Conservation (phyloP, 1,140 invertebrate species). For the Oryzaephilus surinamensis region DNA sequence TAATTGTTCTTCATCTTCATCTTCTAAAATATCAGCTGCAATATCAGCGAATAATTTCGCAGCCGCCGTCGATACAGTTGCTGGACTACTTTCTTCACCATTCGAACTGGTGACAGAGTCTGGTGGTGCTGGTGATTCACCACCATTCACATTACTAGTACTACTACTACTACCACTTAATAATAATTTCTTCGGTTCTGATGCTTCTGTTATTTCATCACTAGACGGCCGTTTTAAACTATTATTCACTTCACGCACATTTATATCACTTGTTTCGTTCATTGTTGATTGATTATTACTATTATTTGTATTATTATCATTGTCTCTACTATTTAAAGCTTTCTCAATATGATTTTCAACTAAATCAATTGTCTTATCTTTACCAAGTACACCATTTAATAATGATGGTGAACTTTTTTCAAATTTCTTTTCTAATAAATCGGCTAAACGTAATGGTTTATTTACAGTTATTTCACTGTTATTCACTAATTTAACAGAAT, state of each 20-base stretch:
- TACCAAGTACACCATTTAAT: constrained; percentile 47
- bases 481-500: constrained; percentile 36
- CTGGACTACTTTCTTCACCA: constrained; percentile 40
- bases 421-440: constrained; percentile 55
- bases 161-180: no score
- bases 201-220: constrained; percentile 33
- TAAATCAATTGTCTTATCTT: constrained; percentile 50
- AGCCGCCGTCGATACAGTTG: constrained; percentile 55
- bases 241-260: constrained; percentile 10
- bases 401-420: constrained; percentile 45
- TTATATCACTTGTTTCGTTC: constrained; percentile 21
- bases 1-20: constrained; percentile 51
- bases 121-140: constrained; percentile 36
- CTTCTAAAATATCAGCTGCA: constrained; percentile 58
- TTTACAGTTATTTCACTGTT: constrained; percentile 29
- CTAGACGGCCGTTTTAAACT: constrained; percentile 36
- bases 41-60: constrained; percentile 60
- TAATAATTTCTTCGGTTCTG: constrained; percentile 40
- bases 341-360: constrained; percentile 51
- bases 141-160: constrained; percentile 39
- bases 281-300: constrained; percentile 25
- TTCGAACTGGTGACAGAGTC: constrained; percentile 40
- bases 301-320: constrained; percentile 26
- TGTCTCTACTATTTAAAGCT: constrained; percentile 35
- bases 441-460: constrained; percentile 51